Base-by-base conservation (phyloP, 1,140 invertebrate species). In the Leucophenga varia region DNA sequence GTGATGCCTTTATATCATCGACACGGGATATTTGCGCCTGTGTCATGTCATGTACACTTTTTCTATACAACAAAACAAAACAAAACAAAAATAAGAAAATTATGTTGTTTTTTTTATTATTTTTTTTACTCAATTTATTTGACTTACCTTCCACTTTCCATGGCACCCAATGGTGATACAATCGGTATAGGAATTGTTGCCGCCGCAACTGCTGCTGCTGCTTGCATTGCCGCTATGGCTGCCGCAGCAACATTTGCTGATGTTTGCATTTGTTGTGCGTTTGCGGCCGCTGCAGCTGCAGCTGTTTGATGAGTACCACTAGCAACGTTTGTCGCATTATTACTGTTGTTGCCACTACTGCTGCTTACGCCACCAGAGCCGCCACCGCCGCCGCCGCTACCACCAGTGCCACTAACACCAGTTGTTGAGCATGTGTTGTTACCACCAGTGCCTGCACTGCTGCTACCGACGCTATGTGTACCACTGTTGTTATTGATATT, bases 1-100 rank as follows among this genome's bases (percentile, higher is more conserved):
- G 74, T 5, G 77, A 74, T 19, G 79, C 75, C 59, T 81, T 83
- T 0, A 82, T 78, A 50, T 82, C 81, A 37, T 84, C 82, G 5
- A 75, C 61, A 35, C 78, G 76, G 14, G 78, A 63, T 5, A 76
- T 61, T 32, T 75, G 68, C 16, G 60, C 56, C 31, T 70, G 63
- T 10, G 76, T 52, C 0, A 36, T 47, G 30, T 74, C 71, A 40
- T 74, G 71, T 18, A 72, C 67, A 46, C 68, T 74, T 71, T 85
- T 86, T 36, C 84, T 83, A 46, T 3, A 38, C n/a, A n/a, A 46
- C 4, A 9, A 32, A 32, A 49, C 13, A 30, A 49, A 28, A 28
- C 41, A 36, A 41, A 10, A 13, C 39, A 36, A 25, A 44, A 40
- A 38, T n/a, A n/a, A n/a, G n/a, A n/a, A n/a, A n/a, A n/a, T n/a